Percentiles rank a stretch among this genome's conserved stretches.
Conservation (phyloP, 2,888 invertebrate species). For the Luperina nickerlii region DNA sequence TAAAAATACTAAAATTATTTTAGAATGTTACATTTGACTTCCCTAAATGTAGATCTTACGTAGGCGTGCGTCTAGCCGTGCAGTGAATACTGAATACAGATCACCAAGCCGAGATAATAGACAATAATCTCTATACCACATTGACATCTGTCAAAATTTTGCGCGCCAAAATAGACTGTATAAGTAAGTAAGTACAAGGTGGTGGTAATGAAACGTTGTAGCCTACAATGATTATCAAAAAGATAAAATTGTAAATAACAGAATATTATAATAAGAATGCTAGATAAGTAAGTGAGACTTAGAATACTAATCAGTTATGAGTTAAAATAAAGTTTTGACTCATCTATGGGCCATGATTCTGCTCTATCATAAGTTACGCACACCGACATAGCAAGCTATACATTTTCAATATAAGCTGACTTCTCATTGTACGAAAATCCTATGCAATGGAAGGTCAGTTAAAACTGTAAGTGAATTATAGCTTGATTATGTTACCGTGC, state of each 20-base stretch:
- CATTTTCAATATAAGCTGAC: not conserved
- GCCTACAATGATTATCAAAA: not conserved
- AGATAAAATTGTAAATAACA: constrained; percentile 2
- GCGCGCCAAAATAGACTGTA: constrained; percentile 45
- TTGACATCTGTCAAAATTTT: constrained; percentile 57
- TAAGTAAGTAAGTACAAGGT: constrained; percentile 1
- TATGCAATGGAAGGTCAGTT: not conserved
- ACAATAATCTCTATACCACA: constrained; percentile 54
- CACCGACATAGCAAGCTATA: too few relatives aligned
- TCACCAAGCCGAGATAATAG: constrained; percentile 56
- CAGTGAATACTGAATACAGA: constrained; percentile 57
- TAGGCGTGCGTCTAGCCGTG: constrained; percentile 48
- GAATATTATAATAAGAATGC: constrained; percentile 7
- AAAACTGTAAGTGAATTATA: not conserved
- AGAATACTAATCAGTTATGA: not conserved
- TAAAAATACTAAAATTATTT: not conserved
- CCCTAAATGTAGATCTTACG: constrained; percentile 47
- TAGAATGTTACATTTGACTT: constrained; percentile 7
- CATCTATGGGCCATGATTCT: not conserved
- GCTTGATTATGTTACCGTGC: too few relatives aligned
- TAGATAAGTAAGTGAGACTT: not conserved
- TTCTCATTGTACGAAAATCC: not conserved
- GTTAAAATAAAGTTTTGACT: not conserved
- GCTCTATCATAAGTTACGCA: not conserved
- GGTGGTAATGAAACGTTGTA: constrained; percentile 2